phyloP scores from a whole-genome alignment of 2,113 vertebrate species.

The Poeciliopsis turrubarensis region DNA sequence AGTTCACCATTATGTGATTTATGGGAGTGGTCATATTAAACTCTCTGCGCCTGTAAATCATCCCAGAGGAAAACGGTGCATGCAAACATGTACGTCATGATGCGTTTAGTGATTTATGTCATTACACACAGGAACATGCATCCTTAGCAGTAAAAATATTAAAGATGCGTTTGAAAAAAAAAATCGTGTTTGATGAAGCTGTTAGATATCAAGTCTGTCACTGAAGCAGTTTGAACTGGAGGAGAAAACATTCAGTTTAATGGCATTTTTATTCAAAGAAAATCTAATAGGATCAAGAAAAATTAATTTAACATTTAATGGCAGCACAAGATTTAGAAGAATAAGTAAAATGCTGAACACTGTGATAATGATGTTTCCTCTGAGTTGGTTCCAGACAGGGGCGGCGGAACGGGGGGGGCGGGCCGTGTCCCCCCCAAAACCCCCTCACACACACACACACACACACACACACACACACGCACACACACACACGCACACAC shows the following conservation, averaged over 20 bases:
- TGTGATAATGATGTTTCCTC: too few species aligned
- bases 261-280: too few species aligned
- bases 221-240: background rate
- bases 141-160: conserved; percentile 11
- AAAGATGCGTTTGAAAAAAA: background rate
- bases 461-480: too few species aligned
- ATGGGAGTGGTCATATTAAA: conserved; percentile 42
- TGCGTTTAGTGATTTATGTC: conserved; percentile 51
- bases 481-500: too few species aligned
- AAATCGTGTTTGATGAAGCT: background rate
- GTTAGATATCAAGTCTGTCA: background rate
- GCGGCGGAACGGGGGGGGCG: too few species aligned
- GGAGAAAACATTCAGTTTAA: background rate
- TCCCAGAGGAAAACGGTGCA: conserved; percentile 34
- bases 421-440: too few species aligned
- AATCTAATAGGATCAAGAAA: too few species aligned
- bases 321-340: too few species aligned
- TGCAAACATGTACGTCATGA: conserved; percentile 47
- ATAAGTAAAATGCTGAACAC: too few species aligned
- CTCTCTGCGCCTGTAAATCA: conserved; percentile 59
- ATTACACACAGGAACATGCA: conserved; percentile 28
- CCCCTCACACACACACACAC: too few species aligned
- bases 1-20: conserved; percentile 54
- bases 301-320: too few species aligned
- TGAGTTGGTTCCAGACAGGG: too few species aligned